A percentile compares a stretch with the other conserved stretches of the same genome.
Evolutionary conservation across 2,113 vertebrate species (phyloP).

Genomic region (Plestiodon gilberti): DNA sequence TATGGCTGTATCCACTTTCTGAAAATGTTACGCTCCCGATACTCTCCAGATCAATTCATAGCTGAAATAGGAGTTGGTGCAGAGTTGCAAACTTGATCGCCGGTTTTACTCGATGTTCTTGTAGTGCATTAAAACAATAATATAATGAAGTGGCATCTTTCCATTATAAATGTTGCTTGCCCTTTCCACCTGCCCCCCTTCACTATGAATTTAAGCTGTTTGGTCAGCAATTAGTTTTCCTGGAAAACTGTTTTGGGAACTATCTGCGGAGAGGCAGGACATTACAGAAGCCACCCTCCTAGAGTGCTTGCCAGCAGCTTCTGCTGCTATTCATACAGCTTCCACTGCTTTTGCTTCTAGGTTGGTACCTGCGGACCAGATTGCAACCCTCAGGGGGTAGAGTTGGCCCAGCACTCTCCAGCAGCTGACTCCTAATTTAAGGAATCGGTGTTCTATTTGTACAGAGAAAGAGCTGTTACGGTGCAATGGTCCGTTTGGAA

Average conservation of each 20-base stretch:
- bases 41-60: neutral
- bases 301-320: neutral
- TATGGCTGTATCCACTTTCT: neutral
- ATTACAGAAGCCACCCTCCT: neutral
- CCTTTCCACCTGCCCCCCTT: neutral
- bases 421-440: neutral
- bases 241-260: neutral
- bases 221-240: neutral
- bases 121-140: no score
- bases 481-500: neutral
- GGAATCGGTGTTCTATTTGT: neutral
- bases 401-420: neutral
- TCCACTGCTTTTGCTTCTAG: no score
- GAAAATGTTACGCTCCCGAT: neutral
- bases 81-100: neutral
- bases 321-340: neutral
- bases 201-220: neutral
- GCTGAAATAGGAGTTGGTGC: neutral
- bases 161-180: no score
- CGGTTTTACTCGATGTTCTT: neutral
- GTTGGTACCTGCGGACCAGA: no score
- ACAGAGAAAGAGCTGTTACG: neutral
- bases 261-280: no score
- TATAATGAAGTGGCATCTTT: neutral
- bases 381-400: neutral